Conservation (phyloP, 2,888 invertebrate species). For the Cheilosia pagana region DNA sequence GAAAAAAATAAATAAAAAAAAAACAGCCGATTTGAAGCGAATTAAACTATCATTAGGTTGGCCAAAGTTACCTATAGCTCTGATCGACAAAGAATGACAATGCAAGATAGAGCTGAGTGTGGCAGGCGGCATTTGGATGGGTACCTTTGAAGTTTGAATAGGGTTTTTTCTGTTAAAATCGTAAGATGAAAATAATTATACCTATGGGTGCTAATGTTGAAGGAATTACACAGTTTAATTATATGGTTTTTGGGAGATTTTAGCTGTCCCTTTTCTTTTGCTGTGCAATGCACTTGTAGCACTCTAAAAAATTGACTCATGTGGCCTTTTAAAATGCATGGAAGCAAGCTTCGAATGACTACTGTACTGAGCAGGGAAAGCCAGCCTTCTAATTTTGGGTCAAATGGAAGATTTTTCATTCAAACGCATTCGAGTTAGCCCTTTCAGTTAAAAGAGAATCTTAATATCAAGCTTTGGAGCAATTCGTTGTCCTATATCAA, state of each 20-base stretch:
- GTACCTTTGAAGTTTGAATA: constrained; percentile 39
- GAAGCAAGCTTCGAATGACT: no score
- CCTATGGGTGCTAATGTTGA: constrained; percentile 36
- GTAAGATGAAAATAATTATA: constrained; percentile 51
- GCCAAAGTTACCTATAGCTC: constrained; percentile 13
- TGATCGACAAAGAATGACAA: constrained; percentile 58
- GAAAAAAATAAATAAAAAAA: constrained; percentile 14
- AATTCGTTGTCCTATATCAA: no score
- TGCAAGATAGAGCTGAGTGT: constrained; percentile 9
- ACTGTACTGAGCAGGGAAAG: no score
- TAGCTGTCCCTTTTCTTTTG: background rate
- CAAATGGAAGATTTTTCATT: no score
- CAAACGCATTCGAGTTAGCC: no score
- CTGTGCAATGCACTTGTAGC: no score
- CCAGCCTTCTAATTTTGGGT: no score
- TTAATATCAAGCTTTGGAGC: accelerated
- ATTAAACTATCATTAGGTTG: constrained; percentile 83
- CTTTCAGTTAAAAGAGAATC: no score
- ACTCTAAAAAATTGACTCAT: no score
- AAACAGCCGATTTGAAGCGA: constrained; percentile 79
- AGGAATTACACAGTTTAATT: constrained; percentile 34
- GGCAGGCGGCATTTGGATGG: constrained; percentile 16
- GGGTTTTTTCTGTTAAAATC: constrained; percentile 3
- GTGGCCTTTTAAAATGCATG: no score
- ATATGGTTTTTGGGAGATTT: background rate